Percentiles rank a stretch among this genome's conserved stretches.
Evolutionary conservation across 1,140 invertebrate genomes (phyloP).

Genomic region (Brachionus sp.): DNA sequence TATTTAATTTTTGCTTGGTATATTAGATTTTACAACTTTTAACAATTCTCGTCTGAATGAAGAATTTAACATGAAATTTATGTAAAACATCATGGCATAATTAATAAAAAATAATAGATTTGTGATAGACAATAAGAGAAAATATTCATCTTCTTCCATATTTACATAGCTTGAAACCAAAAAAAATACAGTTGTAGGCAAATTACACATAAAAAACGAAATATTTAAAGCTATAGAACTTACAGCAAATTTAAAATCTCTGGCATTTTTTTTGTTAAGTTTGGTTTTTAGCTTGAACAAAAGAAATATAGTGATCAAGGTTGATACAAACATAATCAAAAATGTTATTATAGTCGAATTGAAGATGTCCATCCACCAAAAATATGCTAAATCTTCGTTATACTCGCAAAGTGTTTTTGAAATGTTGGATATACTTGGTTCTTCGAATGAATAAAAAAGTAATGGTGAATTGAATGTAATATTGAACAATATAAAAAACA

Average conservation of each 20-base stretch:
- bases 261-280: neutral
- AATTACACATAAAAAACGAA: neutral
- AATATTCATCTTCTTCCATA: neutral
- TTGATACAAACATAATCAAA: neutral
- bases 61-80: neutral
- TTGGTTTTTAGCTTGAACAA: neutral
- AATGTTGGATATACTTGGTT: neutral
- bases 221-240: neutral
- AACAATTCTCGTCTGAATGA: constrained; percentile 2
- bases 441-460: neutral
- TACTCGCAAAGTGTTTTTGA: neutral
- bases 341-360: neutral
- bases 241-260: neutral
- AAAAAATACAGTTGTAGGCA: neutral
- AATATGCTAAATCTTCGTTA: neutral
- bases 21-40: neutral
- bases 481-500: neutral
- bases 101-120: constrained; percentile 2
- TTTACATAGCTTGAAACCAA: neutral
- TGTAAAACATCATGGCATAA: constrained; percentile 1
- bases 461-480: neutral
- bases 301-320: neutral
- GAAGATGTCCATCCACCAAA: constrained; percentile 17
- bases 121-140: neutral
- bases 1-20: neutral